phyloP scores from a whole-genome alignment of 2,113 vertebrate genomes.

The Dasyurus viverrinus region DNA sequence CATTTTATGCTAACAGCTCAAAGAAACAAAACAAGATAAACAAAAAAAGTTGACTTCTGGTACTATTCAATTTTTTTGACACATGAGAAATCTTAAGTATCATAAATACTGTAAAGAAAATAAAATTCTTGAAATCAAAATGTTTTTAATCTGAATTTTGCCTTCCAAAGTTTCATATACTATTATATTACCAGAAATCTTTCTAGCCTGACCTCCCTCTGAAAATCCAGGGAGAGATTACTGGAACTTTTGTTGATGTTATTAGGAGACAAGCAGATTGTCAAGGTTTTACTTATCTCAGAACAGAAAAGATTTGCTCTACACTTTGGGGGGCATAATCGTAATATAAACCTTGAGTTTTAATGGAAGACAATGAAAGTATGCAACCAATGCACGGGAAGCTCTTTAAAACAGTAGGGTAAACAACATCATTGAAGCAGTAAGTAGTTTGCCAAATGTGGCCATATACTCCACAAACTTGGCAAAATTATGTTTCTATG shows the following conservation, averaged over 20 bases:
- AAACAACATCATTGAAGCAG: neutral
- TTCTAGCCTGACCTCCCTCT: neutral
- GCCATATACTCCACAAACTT: too few species aligned
- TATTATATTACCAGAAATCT: neutral
- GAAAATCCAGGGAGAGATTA: neutral
- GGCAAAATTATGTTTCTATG: neutral
- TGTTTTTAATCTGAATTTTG: neutral
- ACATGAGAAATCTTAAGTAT: neutral
- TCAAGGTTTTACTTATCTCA: neutral
- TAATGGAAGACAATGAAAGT: neutral
- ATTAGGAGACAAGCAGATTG: neutral
- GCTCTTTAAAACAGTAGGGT: neutral
- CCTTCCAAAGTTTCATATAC: neutral
- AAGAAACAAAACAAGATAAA: neutral
- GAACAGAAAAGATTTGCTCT: neutral
- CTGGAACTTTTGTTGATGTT: neutral
- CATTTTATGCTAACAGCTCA: neutral
- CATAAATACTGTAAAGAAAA: neutral
- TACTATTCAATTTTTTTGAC: neutral
- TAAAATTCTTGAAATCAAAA: neutral
- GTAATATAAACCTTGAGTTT: neutral
- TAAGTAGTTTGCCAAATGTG: neutral
- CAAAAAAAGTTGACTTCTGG: neutral
- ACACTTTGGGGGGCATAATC: neutral
- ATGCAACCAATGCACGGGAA: neutral